Conservation (phyloP, 2,113 vertebrate species). For the Oncorhynchus gorbuscha region DNA sequence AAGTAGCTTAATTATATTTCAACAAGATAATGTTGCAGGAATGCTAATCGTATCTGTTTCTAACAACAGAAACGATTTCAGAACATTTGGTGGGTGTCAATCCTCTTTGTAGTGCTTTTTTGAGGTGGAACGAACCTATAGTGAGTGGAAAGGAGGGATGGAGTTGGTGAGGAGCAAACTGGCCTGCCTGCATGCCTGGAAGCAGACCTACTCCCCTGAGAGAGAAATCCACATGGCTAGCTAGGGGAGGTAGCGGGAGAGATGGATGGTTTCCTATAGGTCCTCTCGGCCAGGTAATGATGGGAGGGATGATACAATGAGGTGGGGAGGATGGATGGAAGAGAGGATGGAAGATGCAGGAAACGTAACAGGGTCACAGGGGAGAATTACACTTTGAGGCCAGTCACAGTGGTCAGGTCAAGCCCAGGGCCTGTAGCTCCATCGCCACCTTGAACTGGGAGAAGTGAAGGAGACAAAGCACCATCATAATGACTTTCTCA, state of each 20-base stretch:
- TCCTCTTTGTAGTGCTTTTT: too few relatives aligned
- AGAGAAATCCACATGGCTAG: not conserved
- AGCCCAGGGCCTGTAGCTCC: not conserved
- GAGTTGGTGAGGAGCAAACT: not conserved
- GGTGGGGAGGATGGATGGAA: constrained; percentile 5
- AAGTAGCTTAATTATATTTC: too few relatives aligned
- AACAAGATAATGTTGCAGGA: too few relatives aligned
- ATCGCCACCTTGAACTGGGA: constrained; percentile 3
- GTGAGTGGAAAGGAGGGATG: not conserved
- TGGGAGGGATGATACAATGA: constrained; percentile 29
- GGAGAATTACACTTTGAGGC: constrained; percentile 46
- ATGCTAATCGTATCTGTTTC: too few relatives aligned
- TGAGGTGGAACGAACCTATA: not conserved
- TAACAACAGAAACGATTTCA: too few relatives aligned
- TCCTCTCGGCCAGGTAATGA: constrained; percentile 8
- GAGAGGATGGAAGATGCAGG: not conserved
- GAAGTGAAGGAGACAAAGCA: constrained; percentile 1
- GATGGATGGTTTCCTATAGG: constrained; percentile 28
- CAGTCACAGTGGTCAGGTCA: constrained; percentile 15
- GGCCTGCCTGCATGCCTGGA: not conserved
- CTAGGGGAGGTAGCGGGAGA: too few relatives aligned
- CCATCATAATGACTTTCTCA: constrained; percentile 62
- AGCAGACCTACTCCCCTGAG: not conserved
- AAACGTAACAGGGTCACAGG: constrained; percentile 15
- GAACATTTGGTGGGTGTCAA: too few relatives aligned